Base-by-base conservation (phyloP, 2,113 vertebrate species). In the Micronycteris hirsuta region DNA sequence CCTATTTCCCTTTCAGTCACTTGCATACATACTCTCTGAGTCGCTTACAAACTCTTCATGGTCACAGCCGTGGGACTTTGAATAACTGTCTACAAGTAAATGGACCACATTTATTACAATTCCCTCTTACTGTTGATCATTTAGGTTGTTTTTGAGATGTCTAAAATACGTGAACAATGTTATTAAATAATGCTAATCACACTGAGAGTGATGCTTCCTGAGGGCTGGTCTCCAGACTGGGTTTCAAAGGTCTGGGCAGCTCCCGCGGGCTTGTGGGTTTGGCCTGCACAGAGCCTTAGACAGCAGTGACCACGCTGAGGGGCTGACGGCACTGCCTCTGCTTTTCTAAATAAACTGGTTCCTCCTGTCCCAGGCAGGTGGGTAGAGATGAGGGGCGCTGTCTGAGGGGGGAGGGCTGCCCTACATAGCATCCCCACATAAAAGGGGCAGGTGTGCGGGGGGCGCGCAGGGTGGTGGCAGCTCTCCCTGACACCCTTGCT, bases 401-500 rank as follows among this genome's bases (percentile, higher is more conserved):
- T 14, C 9, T 28, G 36, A 36, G n/a, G 17, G 15, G 47, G 58
- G 43, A 47, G 38, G 87, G 65, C 38, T 14, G 41, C 68, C 92
- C 96, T 93, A 87, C 8, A 93, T 94, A 92, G 17, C 33, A 26
- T 61, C 33, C 67, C 95, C 97, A 97, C 96, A 97, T 95, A 22
- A 97, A 96, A 97, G 78, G 56, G 41, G 43, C 91, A 96, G 94
- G 93, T 97, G 96, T 36, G 16, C 73, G 76, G 68, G 49, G 38
- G 87, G 58, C 33, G 28, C 15, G 17, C 2, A 4, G 4, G 13
- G 22, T 2, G 36, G 17, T 22, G 12, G 76, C 67, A 15, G 43
- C 77, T 74, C 56, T 41, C 17, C 24, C 77, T 73, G 45, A 24
- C 56, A 68, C 33, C 20, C 14, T 20, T 43, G 10, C 47, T 78